phyloP scores from a whole-genome alignment of 2,797 vertebrate genomes.

The Hippopotamyrus pictus region DNA sequence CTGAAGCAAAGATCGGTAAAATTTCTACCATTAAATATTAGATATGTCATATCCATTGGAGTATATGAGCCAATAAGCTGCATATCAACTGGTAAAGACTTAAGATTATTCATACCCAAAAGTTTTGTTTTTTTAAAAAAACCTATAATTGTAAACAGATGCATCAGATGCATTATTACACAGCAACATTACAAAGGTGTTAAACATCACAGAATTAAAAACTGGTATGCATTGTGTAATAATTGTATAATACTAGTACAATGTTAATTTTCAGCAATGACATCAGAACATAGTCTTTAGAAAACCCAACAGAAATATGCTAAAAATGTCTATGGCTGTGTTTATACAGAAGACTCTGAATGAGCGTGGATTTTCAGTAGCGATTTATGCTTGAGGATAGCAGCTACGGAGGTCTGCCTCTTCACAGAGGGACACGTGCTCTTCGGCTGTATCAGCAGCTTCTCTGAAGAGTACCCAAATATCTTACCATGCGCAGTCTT shows the following conservation, averaged over 20 bases:
- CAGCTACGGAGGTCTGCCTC: conserved; percentile 58
- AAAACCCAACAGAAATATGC: background rate
- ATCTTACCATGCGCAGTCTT: conserved; percentile 19
- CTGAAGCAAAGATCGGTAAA: background rate
- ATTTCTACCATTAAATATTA: background rate
- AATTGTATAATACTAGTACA: background rate
- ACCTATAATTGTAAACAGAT: background rate
- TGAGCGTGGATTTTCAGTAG: conserved; percentile 33
- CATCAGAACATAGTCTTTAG: background rate
- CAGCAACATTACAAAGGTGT: background rate
- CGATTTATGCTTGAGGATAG: conserved; percentile 60
- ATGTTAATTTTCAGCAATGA: background rate
- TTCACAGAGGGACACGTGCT: conserved; percentile 41
- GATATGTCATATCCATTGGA: background rate
- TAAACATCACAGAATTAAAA: background rate
- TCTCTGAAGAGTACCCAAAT: conserved; percentile 20
- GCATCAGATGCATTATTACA: background rate
- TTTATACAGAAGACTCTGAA: conserved; percentile 29
- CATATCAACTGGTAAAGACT: background rate
- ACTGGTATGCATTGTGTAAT: background rate
- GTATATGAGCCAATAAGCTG: background rate
- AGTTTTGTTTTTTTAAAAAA: background rate
- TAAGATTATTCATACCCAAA: background rate
- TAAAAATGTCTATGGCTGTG: background rate
- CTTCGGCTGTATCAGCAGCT: conserved; percentile 19